phyloP scores from a whole-genome alignment of 2,888 invertebrate species.

The Pammene fasciana region DNA sequence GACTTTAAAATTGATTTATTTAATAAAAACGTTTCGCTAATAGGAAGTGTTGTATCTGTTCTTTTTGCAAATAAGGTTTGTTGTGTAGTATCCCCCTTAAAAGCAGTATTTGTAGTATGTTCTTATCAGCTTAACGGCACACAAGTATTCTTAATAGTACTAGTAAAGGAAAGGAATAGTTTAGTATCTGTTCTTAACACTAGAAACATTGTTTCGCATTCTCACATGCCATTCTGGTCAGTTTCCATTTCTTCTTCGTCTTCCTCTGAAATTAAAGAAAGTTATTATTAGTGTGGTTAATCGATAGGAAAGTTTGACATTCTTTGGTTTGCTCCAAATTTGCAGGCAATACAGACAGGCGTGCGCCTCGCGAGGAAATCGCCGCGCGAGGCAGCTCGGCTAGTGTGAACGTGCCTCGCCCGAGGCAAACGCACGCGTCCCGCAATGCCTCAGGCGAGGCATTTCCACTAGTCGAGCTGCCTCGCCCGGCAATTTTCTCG shows the following conservation, averaged over 20 bases:
- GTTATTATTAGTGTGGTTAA: slow-evolving; percentile 14
- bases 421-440: too few relatives aligned
- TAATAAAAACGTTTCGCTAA: slow-evolving; percentile 27
- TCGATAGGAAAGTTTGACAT: neutral
- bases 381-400: too few relatives aligned
- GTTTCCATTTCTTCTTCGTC: slow-evolving; percentile 80
- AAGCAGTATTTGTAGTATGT: slow-evolving; percentile 55
- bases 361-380: too few relatives aligned
- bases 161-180: slow-evolving; percentile 35
- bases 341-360: too few relatives aligned
- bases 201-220: slow-evolving; percentile 43
- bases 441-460: too few relatives aligned
- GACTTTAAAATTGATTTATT: slow-evolving; percentile 34
- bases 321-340: too few relatives aligned
- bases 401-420: too few relatives aligned
- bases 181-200: slow-evolving; percentile 63
- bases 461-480: too few relatives aligned
- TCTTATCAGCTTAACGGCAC: slow-evolving; percentile 63
- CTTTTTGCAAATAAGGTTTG: slow-evolving; percentile 45
- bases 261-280: slow-evolving; percentile 73
- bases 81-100: slow-evolving; percentile 66
- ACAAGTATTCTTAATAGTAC: slow-evolving; percentile 34
- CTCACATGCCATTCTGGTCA: slow-evolving; percentile 71
- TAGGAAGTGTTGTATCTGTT: slow-evolving; percentile 38
- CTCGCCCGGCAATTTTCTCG: too few relatives aligned